These are phyloP conservation scores for Pogoniulus pusillus DNA, from an alignment of 2,797 vertebrate genomes.

Conservation along the genomic window DNA sequence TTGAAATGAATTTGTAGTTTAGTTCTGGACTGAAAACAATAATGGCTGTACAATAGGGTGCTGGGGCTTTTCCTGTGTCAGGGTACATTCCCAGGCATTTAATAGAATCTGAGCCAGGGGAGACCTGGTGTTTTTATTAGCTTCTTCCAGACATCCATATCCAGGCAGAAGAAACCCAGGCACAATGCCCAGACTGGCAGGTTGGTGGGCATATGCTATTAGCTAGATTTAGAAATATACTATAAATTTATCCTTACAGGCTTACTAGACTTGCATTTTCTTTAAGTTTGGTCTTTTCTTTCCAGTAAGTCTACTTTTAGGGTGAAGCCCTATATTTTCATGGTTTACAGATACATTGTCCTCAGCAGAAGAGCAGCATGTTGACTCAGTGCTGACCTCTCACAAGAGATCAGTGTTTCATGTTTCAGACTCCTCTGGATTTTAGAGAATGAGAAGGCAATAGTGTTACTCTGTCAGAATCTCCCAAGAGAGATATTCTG, in stretches of 20 bases:
- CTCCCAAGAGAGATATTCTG: background rate
- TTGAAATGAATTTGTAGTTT: background rate
- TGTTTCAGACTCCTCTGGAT: background rate
- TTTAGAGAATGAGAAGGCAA: background rate
- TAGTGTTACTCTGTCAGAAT: background rate
- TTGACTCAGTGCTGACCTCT: background rate
- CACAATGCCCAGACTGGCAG: background rate
- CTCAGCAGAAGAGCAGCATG: background rate
- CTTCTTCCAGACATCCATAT: background rate
- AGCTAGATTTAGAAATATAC: background rate
- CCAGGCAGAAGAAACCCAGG: background rate
- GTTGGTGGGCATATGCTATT: background rate
- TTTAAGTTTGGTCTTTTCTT: background rate
- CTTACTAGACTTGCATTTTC: background rate
- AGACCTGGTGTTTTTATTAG: background rate
- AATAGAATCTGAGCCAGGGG: background rate
- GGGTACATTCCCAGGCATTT: background rate
- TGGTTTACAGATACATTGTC: background rate
- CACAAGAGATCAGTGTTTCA: background rate
- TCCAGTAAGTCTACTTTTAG: background rate
- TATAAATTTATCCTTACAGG: background rate
- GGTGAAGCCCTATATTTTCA: background rate
- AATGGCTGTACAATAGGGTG: background rate
- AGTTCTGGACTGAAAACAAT: background rate
- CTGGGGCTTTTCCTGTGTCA: background rate